Percentiles rank a stretch among this genome's conserved stretches.
Conservation (phyloP, 2,113 vertebrate genomes). For the Rhea pennata region DNA sequence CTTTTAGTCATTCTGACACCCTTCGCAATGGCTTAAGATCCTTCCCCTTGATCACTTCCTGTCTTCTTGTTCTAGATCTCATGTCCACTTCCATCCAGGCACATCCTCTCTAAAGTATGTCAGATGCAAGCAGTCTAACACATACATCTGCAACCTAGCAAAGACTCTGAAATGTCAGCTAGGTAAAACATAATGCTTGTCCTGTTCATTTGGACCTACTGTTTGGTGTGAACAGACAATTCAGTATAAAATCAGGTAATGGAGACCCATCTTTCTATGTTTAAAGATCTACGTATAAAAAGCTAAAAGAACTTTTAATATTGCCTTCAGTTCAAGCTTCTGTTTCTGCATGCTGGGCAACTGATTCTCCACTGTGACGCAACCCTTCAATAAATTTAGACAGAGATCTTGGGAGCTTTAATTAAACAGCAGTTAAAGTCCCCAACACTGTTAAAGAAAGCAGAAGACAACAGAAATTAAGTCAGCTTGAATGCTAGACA, state of each 20-base stretch:
- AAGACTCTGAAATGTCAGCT: background rate
- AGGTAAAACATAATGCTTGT: background rate
- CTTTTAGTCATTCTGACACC: background rate
- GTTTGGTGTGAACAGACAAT: background rate
- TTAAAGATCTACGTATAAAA: background rate
- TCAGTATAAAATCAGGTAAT: fast-evolving
- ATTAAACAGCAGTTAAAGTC: background rate
- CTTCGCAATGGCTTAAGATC: background rate
- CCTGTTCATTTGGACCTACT: background rate
- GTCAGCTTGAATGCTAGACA: background rate
- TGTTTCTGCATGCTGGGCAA: background rate
- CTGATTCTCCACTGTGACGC: background rate
- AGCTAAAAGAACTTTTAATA: background rate
- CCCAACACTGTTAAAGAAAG: background rate
- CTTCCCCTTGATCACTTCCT: background rate
- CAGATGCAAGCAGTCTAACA: background rate
- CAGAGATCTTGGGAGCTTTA: background rate
- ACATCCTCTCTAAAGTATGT: background rate
- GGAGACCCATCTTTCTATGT: too few relatives aligned
- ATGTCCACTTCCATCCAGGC: background rate
- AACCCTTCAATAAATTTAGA: background rate
- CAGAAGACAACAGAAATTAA: fast-evolving
- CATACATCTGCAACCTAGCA: background rate
- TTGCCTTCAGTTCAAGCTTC: background rate
- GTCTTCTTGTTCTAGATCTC: background rate